Percentiles rank a stretch among this genome's conserved stretches.
phyloP scores from a whole-genome alignment of 1,140 invertebrate genomes.

The Heliconius nattereri region DNA sequence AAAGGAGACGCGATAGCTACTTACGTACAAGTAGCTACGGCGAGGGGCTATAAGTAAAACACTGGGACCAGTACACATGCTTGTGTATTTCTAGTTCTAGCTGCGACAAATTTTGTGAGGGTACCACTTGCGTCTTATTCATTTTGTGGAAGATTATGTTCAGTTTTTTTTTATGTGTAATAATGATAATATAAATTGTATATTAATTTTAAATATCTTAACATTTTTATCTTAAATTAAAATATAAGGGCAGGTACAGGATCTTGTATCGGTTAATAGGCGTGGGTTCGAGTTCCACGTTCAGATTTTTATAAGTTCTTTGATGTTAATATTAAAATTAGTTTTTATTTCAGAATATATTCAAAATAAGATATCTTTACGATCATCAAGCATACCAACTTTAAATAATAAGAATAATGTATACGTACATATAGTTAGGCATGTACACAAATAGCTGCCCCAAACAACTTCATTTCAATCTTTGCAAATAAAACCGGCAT shows the following conservation, averaged over 20 bases:
- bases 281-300: no score
- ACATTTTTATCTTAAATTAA: no score
- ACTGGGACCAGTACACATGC: slow-evolving; percentile 57
- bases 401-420: no score
- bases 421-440: background rate
- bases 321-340: no score
- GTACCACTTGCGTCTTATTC: slow-evolving; percentile 58
- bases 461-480: background rate
- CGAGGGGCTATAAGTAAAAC: slow-evolving; percentile 67
- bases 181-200: slow-evolving; percentile 44
- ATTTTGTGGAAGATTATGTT: slow-evolving; percentile 60
- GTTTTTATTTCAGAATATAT: no score
- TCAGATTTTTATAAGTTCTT: no score
- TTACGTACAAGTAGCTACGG: slow-evolving; percentile 78
- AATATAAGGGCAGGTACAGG: no score
- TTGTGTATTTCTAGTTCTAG: slow-evolving; percentile 50
- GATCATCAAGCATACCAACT: no score
- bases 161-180: slow-evolving; percentile 31
- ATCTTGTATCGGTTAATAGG: no score
- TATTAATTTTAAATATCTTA: no score
- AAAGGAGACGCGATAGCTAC: slow-evolving; percentile 79
- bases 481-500: slow-evolving; percentile 42
- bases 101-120: slow-evolving; percentile 63
- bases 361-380: no score
- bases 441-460: background rate